phyloP scores from a whole-genome alignment of 2,113 vertebrate genomes.

The Cichladusa arquata region DNA sequence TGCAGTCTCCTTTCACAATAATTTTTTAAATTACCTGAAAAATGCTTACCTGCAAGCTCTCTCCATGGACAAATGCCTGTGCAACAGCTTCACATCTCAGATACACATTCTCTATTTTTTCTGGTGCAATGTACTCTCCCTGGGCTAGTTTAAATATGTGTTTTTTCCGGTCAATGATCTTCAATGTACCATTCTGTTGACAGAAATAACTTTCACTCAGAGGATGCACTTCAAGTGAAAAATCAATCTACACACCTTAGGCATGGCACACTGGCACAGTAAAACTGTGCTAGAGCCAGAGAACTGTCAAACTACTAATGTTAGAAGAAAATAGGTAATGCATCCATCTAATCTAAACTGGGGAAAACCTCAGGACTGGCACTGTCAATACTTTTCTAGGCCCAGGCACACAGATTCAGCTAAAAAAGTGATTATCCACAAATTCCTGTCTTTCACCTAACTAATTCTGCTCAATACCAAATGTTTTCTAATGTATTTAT shows the following conservation, averaged over 20 bases:
- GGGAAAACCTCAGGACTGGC: not conserved
- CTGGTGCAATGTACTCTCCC: conserved; percentile 97
- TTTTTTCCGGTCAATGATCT: conserved; percentile 96
- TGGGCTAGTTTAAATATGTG: conserved; percentile 98
- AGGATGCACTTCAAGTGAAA: not conserved
- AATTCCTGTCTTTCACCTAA: not conserved
- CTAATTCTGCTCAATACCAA: not conserved
- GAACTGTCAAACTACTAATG: not conserved
- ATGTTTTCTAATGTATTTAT: not conserved
- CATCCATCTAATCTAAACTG: not conserved
- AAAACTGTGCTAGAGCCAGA: not conserved
- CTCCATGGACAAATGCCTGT: conserved; percentile 94
- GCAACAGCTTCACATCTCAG: conserved; percentile 83
- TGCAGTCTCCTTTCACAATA: not conserved
- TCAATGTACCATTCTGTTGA: conserved; percentile 90
- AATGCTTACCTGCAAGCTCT: conserved; percentile 88
- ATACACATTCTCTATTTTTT: conserved; percentile 95
- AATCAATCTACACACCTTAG: not conserved
- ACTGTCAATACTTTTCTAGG: not conserved
- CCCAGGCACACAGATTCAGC: not conserved
- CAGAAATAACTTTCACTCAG: not conserved
- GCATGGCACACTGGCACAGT: not conserved
- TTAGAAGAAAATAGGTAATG: not conserved
- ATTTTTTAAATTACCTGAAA: not conserved
- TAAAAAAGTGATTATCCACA: not conserved